Percentiles rank a stretch among this genome's conserved stretches.
Evolutionary conservation across 2,797 vertebrate genomes (phyloP).

Genomic region (Myripristis jacobus): DNA sequence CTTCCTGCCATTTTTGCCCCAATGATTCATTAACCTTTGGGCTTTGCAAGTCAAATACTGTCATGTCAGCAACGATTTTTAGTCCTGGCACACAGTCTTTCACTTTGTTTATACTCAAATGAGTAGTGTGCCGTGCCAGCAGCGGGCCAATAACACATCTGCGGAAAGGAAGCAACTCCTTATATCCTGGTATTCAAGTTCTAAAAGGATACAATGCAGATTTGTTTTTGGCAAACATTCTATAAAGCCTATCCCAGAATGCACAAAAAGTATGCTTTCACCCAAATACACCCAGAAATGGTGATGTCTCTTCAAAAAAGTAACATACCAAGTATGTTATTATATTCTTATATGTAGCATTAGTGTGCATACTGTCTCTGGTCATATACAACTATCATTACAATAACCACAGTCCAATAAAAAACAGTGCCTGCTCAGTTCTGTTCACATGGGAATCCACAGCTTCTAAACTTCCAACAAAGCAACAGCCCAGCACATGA

Average conservation of each 20-base stretch:
- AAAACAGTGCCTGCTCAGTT: not conserved
- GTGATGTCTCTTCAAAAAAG: too few relatives aligned
- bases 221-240: constrained; percentile 24
- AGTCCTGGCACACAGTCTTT: constrained; percentile 24
- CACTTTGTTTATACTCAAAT: constrained; percentile 51
- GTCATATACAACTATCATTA: too few relatives aligned
- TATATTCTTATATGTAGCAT: not conserved
- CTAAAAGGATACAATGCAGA: constrained; percentile 17
- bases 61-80: constrained; percentile 23
- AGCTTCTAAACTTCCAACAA: not conserved
- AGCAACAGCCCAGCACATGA: not conserved
- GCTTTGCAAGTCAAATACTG: constrained; percentile 49
- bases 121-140: constrained; percentile 42
- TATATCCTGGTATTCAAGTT: constrained; percentile 9
- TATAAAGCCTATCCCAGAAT: not conserved
- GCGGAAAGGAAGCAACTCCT: constrained; percentile 30
- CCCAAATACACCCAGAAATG: not conserved
- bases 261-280: not conserved
- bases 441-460: not conserved
- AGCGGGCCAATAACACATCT: constrained; percentile 56
- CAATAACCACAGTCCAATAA: too few relatives aligned
- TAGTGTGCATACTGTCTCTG: not conserved
- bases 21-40: constrained; percentile 59
- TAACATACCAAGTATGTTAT: too few relatives aligned
- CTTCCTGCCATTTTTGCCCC: not conserved